Percentiles rank a stretch among this genome's conserved stretches.
Evolutionary conservation across 1,140 invertebrate species (phyloP).

Genomic region (Contarinia nasturtii): DNA sequence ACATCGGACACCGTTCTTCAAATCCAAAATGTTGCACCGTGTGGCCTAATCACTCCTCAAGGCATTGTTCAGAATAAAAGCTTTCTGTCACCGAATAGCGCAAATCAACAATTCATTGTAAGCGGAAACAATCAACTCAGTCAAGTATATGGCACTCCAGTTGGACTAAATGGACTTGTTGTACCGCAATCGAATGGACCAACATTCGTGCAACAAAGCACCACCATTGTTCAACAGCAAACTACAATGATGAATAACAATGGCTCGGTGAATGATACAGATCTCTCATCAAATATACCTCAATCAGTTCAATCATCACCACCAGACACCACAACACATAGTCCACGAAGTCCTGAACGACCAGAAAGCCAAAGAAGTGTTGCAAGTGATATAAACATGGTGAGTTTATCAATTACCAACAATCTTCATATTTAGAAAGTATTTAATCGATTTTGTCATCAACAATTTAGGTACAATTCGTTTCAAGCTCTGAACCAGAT

Average conservation of each 20-base stretch:
- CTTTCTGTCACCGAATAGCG: slow-evolving; percentile 49
- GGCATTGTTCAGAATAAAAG: slow-evolving; percentile 65
- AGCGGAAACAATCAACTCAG: slow-evolving; percentile 55
- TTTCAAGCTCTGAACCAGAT: slow-evolving; percentile 65
- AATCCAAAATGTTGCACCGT: slow-evolving; percentile 46
- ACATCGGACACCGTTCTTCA: slow-evolving; percentile 51
- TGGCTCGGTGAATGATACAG: slow-evolving; percentile 25
- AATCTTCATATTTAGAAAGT: too few species aligned
- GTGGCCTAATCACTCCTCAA: slow-evolving; percentile 15
- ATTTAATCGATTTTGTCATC: too few species aligned
- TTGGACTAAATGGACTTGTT: slow-evolving; percentile 62
- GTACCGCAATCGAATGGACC: slow-evolving; percentile 30
- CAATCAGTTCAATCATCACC: slow-evolving; percentile 43
- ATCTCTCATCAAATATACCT: slow-evolving; percentile 17
- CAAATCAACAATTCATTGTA: slow-evolving; percentile 42
- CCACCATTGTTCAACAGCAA: slow-evolving; percentile 43
- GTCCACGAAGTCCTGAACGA: slow-evolving; percentile 30
- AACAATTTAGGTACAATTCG: slow-evolving; percentile 51
- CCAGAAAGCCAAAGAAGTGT: slow-evolving; percentile 20
- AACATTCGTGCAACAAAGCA: slow-evolving; percentile 39
- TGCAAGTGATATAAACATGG: slow-evolving; percentile 20
- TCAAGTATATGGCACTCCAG: slow-evolving; percentile 49
- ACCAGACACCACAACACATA: slow-evolving; percentile 64
- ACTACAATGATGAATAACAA: slow-evolving; percentile 54
- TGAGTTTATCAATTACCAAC: slow-evolving; percentile 5